Conservation (phyloP, 2,113 vertebrate species). For the Apteryx owenii region DNA sequence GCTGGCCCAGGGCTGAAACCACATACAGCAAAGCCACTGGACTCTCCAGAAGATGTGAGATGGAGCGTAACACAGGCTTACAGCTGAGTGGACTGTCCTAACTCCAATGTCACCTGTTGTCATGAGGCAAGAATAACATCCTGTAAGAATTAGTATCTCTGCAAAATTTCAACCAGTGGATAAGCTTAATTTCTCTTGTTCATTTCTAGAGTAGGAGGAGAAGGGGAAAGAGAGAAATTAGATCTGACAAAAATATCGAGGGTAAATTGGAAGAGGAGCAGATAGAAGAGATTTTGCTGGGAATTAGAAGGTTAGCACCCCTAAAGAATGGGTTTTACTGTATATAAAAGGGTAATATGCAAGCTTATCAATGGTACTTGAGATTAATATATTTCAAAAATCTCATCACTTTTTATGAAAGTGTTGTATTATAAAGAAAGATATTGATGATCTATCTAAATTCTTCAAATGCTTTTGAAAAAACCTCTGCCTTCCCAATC, state of each 20-base stretch:
- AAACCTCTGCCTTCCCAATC: background rate
- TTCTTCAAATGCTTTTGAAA: background rate
- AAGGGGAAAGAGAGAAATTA: background rate
- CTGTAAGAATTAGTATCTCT: background rate
- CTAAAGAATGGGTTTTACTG: background rate
- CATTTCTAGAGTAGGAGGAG: background rate
- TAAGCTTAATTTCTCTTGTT: background rate
- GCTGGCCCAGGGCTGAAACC: background rate
- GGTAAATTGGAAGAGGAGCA: background rate
- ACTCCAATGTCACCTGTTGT: background rate
- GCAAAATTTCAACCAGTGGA: background rate
- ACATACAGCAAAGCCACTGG: background rate
- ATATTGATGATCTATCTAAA: background rate
- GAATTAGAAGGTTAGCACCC: background rate
- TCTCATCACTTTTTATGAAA: background rate
- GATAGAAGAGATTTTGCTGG: rapidly evolving
- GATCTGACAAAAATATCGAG: background rate
- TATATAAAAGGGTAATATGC: background rate
- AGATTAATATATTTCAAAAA: background rate
- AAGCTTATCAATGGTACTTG: background rate
- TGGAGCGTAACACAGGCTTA: background rate
- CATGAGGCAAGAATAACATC: background rate
- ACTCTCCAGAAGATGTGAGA: background rate
- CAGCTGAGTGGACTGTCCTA: background rate
- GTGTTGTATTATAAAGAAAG: background rate